A percentile compares a stretch with the other conserved stretches of the same genome.
Evolutionary conservation across 2,797 vertebrate species (phyloP).

Genomic region (Trachurus trachurus): DNA sequence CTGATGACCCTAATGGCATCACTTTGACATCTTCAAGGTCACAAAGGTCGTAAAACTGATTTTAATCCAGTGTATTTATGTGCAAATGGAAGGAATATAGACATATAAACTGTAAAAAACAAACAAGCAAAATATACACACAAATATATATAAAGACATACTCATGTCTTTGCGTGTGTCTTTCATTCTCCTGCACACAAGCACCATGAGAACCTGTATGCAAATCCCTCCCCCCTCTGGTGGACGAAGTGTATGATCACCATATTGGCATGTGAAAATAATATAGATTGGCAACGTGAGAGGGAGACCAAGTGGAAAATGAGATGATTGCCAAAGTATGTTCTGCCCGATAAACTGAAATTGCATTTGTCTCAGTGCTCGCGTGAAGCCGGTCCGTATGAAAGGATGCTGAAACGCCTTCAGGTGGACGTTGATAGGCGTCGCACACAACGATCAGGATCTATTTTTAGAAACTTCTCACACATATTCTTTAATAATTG

Average conservation of each 20-base stretch:
- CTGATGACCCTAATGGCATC: no score
- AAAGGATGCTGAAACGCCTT: slow-evolving; percentile 43
- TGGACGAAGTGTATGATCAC: slow-evolving; percentile 61
- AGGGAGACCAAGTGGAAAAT: slow-evolving; percentile 75
- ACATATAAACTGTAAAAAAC: no score
- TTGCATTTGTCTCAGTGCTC: slow-evolving; percentile 72
- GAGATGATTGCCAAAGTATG: slow-evolving; percentile 78
- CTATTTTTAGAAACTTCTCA: slow-evolving; percentile 15
- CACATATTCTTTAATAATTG: not conserved
- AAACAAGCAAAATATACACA: no score
- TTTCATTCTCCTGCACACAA: slow-evolving; percentile 30
- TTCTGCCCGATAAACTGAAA: slow-evolving; percentile 68
- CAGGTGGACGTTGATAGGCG: slow-evolving; percentile 34
- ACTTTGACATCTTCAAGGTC: no score
- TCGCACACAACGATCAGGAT: not conserved
- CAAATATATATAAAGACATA: no score
- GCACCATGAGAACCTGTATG: slow-evolving; percentile 50
- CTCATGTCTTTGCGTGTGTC: slow-evolving; percentile 7
- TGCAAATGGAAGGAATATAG: no score
- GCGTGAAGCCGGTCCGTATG: slow-evolving; percentile 50
- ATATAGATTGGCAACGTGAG: slow-evolving; percentile 70
- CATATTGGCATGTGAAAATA: slow-evolving; percentile 75
- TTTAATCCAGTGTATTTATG: no score
- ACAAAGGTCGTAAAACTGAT: no score
- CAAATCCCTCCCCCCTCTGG: slow-evolving; percentile 52